phyloP scores from a whole-genome alignment of 92 coral and sea anemone genomes.

The Actinernus sp. region DNA sequence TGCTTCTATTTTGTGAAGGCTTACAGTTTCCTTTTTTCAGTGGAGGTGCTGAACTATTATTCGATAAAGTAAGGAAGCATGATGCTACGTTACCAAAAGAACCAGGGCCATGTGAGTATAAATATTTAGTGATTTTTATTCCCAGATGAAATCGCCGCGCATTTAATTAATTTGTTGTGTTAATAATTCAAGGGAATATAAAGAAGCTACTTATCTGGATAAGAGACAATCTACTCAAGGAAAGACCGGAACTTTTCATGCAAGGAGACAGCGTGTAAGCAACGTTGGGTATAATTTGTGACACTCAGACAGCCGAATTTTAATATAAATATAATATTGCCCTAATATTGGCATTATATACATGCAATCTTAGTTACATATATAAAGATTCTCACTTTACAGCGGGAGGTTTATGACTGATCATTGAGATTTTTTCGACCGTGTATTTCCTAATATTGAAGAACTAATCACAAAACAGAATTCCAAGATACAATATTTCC shows the following conservation, averaged over 20 bases:
- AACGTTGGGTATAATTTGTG: not conserved
- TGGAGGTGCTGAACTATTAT: constrained; percentile 97
- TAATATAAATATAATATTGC: too few relatives aligned
- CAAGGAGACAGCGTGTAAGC: constrained; percentile 96
- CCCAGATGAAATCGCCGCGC: not conserved
- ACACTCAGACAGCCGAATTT: not conserved
- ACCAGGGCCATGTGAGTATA: constrained; percentile 76
- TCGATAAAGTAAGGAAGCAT: constrained; percentile 89
- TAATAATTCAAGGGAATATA: constrained; percentile 71
- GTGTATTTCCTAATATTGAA: too few relatives aligned
- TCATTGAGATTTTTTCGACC: too few relatives aligned
- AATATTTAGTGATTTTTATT: not conserved
- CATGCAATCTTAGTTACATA: too few relatives aligned
- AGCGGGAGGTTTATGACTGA: too few relatives aligned
- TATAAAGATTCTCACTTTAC: too few relatives aligned
- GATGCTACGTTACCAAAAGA: constrained; percentile 61
- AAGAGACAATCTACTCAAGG: constrained; percentile 88
- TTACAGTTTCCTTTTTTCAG: too few relatives aligned
- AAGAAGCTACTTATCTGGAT: constrained; percentile 86
- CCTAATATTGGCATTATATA: too few relatives aligned
- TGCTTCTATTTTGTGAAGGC: too few relatives aligned
- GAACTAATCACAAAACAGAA: too few relatives aligned
- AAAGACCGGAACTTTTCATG: constrained; percentile 95
- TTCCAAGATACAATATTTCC: too few relatives aligned
- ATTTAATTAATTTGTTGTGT: not conserved